phyloP scores from a whole-genome alignment of 2,888 invertebrate genomes.

The Lamellibrachia columna region DNA sequence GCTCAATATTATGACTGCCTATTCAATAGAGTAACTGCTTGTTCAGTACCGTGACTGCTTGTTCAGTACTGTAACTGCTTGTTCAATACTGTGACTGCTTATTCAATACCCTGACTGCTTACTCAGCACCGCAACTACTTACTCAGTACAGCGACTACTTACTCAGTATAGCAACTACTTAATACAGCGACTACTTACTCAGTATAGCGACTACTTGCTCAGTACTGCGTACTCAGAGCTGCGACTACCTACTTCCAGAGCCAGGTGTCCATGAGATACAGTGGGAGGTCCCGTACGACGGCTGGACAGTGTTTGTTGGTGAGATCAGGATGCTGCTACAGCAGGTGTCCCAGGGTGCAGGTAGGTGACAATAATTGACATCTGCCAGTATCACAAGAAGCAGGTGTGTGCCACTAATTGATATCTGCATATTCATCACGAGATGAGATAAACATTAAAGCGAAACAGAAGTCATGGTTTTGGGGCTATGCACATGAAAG shows the following conservation, averaged over 20 bases:
- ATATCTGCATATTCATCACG: too few species aligned
- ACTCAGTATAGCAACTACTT: not conserved
- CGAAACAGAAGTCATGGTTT: too few species aligned
- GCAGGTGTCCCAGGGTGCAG: conserved; percentile 58
- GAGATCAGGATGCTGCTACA: conserved; percentile 53
- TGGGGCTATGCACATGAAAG: too few species aligned
- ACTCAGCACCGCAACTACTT: too few species aligned
- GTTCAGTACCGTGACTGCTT: too few species aligned
- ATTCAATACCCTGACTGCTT: too few species aligned
- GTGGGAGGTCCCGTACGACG: conserved; percentile 41
- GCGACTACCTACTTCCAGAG: not conserved
- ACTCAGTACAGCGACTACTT: too few species aligned
- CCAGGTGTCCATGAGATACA: conserved; percentile 26
- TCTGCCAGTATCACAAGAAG: not conserved
- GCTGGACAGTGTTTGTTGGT: conserved; percentile 58
- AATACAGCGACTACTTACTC: too few species aligned
- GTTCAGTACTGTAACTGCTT: too few species aligned
- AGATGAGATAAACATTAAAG: not conserved
- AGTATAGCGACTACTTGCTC: too few species aligned
- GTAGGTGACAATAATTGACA: conserved; percentile 39
- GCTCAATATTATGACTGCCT: not conserved
- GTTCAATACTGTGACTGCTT: too few species aligned
- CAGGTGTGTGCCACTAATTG: not conserved
- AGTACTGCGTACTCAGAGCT: not conserved
- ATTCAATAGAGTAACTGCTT: not conserved